phyloP scores from a whole-genome alignment of 2,113 vertebrate genomes.

The Solea senegalensis region DNA sequence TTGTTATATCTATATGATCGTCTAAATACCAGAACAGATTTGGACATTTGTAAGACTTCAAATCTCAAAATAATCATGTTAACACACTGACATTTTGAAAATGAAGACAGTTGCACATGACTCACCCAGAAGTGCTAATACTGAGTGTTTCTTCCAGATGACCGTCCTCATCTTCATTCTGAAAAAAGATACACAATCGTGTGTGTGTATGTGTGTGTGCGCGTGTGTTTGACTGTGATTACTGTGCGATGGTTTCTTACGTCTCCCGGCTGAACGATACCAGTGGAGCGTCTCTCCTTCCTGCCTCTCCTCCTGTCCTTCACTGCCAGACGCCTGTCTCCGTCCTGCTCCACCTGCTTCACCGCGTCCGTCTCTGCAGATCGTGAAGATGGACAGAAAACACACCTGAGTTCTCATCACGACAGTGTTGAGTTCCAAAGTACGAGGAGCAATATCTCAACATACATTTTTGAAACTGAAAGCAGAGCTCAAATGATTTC shows the following conservation, averaged over 20 bases:
- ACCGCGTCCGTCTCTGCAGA: slow-evolving; percentile 73
- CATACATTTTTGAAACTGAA: not conserved
- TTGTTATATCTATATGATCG: too few relatives aligned
- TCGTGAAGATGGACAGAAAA: slow-evolving; percentile 3
- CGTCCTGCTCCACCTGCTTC: slow-evolving; percentile 74
- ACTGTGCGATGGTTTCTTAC: slow-evolving; percentile 58
- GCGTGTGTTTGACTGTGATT: not conserved
- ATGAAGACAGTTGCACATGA: not conserved
- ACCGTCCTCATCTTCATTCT: slow-evolving; percentile 72
- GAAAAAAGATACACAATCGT: slow-evolving; percentile 4
- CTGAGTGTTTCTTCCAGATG: slow-evolving; percentile 41
- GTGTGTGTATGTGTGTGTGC: not conserved
- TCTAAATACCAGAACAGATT: too few relatives aligned
- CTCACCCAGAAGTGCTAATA: slow-evolving; percentile 57
- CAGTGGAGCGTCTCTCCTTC: slow-evolving; percentile 83
- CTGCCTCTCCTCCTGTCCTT: slow-evolving; percentile 73
- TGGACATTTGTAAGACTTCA: too few relatives aligned
- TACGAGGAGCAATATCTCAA: not conserved
- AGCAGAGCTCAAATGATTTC: not conserved
- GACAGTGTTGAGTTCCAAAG: not conserved
- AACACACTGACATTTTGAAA: too few relatives aligned
- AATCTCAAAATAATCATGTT: too few relatives aligned
- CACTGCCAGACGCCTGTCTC: slow-evolving; percentile 61
- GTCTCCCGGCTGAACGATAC: slow-evolving; percentile 73
- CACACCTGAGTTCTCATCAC: not conserved